These are phyloP conservation scores for Trogon melanurus DNA, from an alignment of 2,113 vertebrate species.

Conservation along the genomic window DNA sequence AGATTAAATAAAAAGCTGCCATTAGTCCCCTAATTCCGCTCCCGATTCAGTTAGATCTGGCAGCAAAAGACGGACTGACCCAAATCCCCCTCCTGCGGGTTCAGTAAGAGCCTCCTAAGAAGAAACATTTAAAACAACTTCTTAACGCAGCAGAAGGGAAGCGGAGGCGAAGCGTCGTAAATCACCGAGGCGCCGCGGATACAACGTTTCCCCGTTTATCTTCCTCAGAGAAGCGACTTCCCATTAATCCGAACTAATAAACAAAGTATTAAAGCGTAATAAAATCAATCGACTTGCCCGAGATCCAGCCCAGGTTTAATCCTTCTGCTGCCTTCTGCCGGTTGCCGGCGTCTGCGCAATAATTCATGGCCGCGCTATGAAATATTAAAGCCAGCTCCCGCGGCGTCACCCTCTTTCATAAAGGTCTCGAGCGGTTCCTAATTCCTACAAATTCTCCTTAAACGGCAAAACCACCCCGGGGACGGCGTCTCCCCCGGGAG, in stretches of 20 bases:
- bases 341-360: background rate
- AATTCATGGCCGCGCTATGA: background rate
- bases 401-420: background rate
- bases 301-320: background rate
- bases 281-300: background rate
- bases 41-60: background rate
- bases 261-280: background rate
- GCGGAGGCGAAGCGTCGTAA: background rate
- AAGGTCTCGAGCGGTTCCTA: background rate
- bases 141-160: fast-evolving
- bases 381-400: background rate
- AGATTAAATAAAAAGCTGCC: too few relatives aligned
- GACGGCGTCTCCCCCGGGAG: background rate
- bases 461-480: background rate
- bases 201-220: background rate
- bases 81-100: background rate
- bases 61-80: background rate
- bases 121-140: background rate
- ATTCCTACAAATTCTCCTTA: background rate
- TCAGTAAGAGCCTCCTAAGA: background rate
- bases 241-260: background rate
- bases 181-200: fast-evolving
- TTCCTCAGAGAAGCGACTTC: background rate
- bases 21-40: too few relatives aligned
- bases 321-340: background rate